phyloP scores from a whole-genome alignment of 2,888 invertebrate species.

The Adelphocoris suturalis region DNA sequence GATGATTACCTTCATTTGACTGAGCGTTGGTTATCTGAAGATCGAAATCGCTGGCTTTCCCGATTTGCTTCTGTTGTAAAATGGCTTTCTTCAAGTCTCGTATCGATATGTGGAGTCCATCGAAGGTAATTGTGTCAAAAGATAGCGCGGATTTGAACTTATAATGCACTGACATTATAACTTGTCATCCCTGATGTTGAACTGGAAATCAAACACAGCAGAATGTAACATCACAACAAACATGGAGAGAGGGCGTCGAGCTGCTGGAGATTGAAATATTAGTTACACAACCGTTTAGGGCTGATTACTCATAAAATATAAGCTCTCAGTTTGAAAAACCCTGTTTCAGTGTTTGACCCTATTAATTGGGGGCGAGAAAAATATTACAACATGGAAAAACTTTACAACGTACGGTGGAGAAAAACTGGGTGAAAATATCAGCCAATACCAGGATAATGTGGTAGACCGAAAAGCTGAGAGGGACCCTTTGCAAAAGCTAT shows the following conservation, averaged over 20 bases:
- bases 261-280: background rate
- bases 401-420: no score
- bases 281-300: no score
- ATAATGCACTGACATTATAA: slow-evolving; percentile 95
- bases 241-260: background rate
- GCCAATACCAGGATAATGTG: no score
- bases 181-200: slow-evolving; percentile 62
- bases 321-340: no score
- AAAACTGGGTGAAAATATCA: no score
- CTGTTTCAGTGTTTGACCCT: no score
- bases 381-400: no score
- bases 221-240: slow-evolving; percentile 6
- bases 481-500: no score
- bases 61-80: slow-evolving; percentile 95
- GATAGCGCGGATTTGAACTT: slow-evolving; percentile 98
- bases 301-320: no score
- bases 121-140: slow-evolving; percentile 97
- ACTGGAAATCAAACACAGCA: slow-evolving; percentile 61
- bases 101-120: slow-evolving; percentile 97
- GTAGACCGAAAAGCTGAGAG: no score
- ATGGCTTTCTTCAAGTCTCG: slow-evolving; percentile 97
- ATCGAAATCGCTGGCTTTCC: slow-evolving; percentile 96
- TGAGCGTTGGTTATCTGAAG: slow-evolving; percentile 97
- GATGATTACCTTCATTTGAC: slow-evolving; percentile 91
- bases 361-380: no score